Conservation (phyloP, 2,888 invertebrate genomes). For the Callyntrura guangdongensis region DNA sequence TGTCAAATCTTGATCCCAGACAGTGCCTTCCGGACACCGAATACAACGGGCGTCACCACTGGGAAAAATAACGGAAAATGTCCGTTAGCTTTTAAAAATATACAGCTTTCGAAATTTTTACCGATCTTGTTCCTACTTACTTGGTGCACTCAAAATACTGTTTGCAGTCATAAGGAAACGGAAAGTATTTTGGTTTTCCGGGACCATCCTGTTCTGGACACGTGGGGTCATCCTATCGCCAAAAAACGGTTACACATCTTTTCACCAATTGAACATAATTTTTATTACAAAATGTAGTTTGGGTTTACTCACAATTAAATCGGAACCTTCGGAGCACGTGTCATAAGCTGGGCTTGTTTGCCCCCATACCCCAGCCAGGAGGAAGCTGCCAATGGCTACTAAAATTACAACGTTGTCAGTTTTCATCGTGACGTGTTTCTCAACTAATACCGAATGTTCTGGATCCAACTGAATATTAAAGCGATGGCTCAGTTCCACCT, state of each 20-base stretch:
- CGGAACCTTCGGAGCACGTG: neutral
- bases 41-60: slow-evolving; percentile 2
- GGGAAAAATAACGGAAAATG: neutral
- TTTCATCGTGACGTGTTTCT: no score
- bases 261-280: neutral
- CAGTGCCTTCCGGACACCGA: neutral
- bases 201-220: slow-evolving; percentile 11
- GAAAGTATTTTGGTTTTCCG: slow-evolving; percentile 7
- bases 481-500: no score
- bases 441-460: no score
- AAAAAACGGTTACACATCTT: neutral
- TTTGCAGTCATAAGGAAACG: slow-evolving; percentile 21
- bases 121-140: neutral
- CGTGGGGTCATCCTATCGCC: neutral
- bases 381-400: no score
- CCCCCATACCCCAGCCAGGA: no score
- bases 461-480: no score
- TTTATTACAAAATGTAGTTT: neutral
- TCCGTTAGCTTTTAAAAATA: neutral
- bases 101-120: neutral
- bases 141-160: slow-evolving; percentile 44
- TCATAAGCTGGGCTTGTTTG: no score
- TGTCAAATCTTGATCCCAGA: slow-evolving; percentile 4
- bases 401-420: no score
- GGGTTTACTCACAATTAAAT: neutral